Evolutionary conservation across 2,113 vertebrate genomes (phyloP), one percentile per base, ranked within the genome.

Genomic region (Coptodon bakossiorum): DNA sequence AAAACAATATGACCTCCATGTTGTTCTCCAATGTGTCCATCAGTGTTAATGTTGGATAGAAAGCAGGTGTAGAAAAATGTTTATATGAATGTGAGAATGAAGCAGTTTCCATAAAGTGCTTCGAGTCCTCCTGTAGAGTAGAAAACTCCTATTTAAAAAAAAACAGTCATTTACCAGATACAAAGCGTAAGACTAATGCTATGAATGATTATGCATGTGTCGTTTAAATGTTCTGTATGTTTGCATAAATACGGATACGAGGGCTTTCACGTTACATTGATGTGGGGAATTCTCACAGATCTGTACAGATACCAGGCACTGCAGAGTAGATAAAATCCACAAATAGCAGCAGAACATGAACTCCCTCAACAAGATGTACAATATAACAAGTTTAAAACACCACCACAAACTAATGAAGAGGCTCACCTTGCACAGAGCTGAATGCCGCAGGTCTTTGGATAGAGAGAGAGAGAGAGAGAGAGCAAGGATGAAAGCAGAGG

Each of bases 211-310:
- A 29, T 29, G 17, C 59, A 63, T n/a, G 17, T 63, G 9, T 63
- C 9, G 6, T n/a, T 63, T 12, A 63, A 63, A 63, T 63, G 29
- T 19, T 34, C 59, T 6, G 0, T 1, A 63, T 6, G 31, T 63
- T 36, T 63, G 59, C 17, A 63, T 36, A 36, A 63, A 63, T 63
- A 36, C 12, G 31, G 31, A n/a, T n/a, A 36, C 9, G 9, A 63
- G 29, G 16, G 29, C 16, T 63, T 19, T 34, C 59, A 34, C 9
- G 16, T 19, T 34, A 63, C 16, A 0, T 19, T 63, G 59, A 63
- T 63, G 29, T 63, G 29, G 9, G 6, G 59, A 0, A 34, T 0
- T 34, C 29, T 17, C 57, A 61, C 27, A 61, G 14, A 61, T 0
- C 57, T 31, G 27, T 63, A 7, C 16, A 63, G 31, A 0, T 63